Percentiles rank a stretch among this genome's conserved stretches.
Conservation (phyloP, 2,888 invertebrate genomes). For the Xestia xanthographa region DNA sequence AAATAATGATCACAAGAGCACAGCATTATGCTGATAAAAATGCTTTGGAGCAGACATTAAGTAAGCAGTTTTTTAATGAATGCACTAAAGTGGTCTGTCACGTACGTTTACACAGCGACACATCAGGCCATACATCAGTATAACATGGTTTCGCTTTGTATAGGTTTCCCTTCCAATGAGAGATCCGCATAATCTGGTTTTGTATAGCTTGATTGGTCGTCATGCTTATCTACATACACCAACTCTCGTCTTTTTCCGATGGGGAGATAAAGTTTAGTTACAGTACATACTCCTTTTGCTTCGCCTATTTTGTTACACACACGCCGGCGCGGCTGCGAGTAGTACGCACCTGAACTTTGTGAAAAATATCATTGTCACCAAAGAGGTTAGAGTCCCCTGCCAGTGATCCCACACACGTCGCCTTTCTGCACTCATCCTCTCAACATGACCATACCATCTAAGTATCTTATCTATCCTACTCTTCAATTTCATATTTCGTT, state of each 20-base stretch:
- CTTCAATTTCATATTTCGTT: background rate
- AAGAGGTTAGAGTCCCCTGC: background rate
- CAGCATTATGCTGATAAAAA: conserved; percentile 18
- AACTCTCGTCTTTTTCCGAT: background rate
- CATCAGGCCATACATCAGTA: no score
- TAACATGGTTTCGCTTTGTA: no score
- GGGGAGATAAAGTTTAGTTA: background rate
- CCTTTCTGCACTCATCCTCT: background rate
- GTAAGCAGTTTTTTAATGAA: conserved; percentile 37
- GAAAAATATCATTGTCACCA: no score
- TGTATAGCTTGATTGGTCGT: no score
- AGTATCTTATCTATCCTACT: background rate
- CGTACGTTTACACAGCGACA: no score
- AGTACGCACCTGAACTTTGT: background rate
- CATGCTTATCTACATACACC: no score
- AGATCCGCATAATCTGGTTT: no score
- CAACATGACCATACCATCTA: background rate
- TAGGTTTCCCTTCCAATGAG: no score
- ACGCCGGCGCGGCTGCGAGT: background rate
- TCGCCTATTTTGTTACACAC: background rate
- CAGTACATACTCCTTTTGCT: background rate
- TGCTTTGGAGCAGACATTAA: conserved; percentile 17
- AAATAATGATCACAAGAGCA: conserved; percentile 29
- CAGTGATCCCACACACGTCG: background rate
- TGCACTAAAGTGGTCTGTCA: conserved; percentile 2